phyloP scores from a whole-genome alignment of 2,888 invertebrate species.

The Lomographa bimaculata region DNA sequence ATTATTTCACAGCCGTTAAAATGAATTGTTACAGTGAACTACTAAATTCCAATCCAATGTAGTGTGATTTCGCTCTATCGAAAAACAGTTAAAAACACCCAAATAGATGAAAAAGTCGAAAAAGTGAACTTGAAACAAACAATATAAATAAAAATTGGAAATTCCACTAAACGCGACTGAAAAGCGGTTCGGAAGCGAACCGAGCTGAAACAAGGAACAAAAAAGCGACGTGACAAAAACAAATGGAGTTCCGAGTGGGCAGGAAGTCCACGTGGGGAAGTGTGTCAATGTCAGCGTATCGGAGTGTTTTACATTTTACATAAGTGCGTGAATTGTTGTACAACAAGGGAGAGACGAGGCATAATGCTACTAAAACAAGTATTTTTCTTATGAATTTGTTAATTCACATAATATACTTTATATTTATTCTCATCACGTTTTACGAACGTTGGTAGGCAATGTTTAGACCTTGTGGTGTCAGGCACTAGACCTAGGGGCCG shows the following conservation, averaged over 20 bases:
- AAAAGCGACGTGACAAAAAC: conserved; percentile 47
- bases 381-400: too few species aligned
- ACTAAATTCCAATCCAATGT: conserved; percentile 2
- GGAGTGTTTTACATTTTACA: conserved; percentile 43
- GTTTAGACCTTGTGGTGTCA: too few species aligned
- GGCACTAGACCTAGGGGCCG: too few species aligned
- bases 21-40: too few species aligned
- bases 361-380: too few species aligned
- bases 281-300: conserved; percentile 77
- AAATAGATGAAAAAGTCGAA: too few species aligned
- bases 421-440: too few species aligned
- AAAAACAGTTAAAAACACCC: conserved; percentile 20
- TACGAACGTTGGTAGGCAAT: too few species aligned
- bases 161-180: conserved; percentile 48
- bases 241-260: conserved; percentile 52
- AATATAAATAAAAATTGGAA: conserved; percentile 47
- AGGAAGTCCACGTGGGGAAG: conserved; percentile 61
- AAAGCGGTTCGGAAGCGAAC: conserved; percentile 53
- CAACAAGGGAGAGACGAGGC: too few species aligned
- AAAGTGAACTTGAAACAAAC: conserved; percentile 47
- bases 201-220: conserved; percentile 40
- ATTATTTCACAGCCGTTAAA: too few species aligned
- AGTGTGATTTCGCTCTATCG: conserved; percentile 26
- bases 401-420: too few species aligned
- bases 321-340: conserved; percentile 41